Evolutionary conservation across 1,140 invertebrate genomes (phyloP), one percentile per base, ranked within the genome.

Genomic region (Proctacanthus coquilletti): DNA sequence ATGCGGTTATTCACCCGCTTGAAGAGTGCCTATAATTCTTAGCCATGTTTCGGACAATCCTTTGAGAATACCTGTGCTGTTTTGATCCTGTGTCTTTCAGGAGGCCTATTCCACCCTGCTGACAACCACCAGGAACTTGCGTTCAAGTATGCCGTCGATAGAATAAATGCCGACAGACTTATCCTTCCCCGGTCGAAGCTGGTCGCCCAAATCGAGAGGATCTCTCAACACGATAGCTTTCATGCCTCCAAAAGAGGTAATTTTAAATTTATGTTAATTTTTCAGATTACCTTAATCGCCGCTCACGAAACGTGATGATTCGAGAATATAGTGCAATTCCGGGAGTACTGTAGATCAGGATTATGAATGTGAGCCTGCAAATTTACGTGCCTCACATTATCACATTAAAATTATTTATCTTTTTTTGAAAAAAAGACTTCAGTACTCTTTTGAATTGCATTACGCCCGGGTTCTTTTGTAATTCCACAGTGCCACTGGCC

Each of bases 241-340:
- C 81, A 87, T 54, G 85, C 86, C 25, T 86, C 85, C 1, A 89
- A 88, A 68, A 68, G 81, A 74, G 87, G 87, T 89, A 62, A 69
- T 56, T 64, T 34, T 17, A 23, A 10, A 21, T 19, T 10, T 14
- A 18, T 10, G 5, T 20, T 5, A 11, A 18, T 4, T 20, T 13
- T 21, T 21, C 3, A 9, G 23, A 19, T 15, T 31, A 14, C 27
- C 17, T 39, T 21, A 14, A 9, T 27, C 23, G 13, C 8, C 13
- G 13, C 13, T 27, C 13, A 27, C 23, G 13, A 13, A 27, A 27
- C 8, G 23, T 27, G 8, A 8, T 27, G 23, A 27, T 8, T 27
- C 13, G 23, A 27, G 23, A 9, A 9, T 8, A 9, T 9, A 9
- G 8, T 27, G 8, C 13, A 13, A 27, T 27, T 9, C 8, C 13